These are phyloP conservation scores for Lophius piscatorius DNA, from an alignment of 2,113 vertebrate genomes.

Conservation along the genomic window DNA sequence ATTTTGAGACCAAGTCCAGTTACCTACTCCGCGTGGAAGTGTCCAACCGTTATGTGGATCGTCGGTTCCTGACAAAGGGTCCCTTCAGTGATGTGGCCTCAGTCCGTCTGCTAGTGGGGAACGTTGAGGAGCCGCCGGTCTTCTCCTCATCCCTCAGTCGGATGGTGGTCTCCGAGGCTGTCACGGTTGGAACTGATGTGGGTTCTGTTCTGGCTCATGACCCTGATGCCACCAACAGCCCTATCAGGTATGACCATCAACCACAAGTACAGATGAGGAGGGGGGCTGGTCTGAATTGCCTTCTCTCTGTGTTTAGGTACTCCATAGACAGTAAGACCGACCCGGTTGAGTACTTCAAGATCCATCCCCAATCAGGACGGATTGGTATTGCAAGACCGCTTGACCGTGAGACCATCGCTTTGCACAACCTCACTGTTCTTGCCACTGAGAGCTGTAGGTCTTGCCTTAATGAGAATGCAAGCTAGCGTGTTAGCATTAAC, in stretches of 20 bases:
- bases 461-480: background rate
- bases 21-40: constrained; percentile 25
- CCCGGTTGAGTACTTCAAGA: constrained; percentile 16
- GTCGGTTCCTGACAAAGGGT: constrained; percentile 17
- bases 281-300: background rate
- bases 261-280: background rate
- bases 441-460: constrained; percentile 42
- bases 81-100: constrained; percentile 26
- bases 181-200: constrained; percentile 24
- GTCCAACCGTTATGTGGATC: constrained; percentile 41
- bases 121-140: constrained; percentile 33
- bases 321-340: constrained; percentile 35
- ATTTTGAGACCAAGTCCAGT: constrained; percentile 50
- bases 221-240: constrained; percentile 29
- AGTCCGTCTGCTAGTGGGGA: constrained; percentile 37
- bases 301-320: constrained; percentile 24
- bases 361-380: constrained; percentile 36
- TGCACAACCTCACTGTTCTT: constrained; percentile 48
- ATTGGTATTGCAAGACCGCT: constrained; percentile 30
- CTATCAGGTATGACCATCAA: constrained; percentile 17
- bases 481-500: too few relatives aligned
- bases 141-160: constrained; percentile 7
- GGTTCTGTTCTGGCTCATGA: constrained; percentile 47
- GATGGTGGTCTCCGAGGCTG: constrained; percentile 46
- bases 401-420: constrained; percentile 31